phyloP scores from a whole-genome alignment of 1,140 invertebrate genomes.

The Sinonovacula constricta region DNA sequence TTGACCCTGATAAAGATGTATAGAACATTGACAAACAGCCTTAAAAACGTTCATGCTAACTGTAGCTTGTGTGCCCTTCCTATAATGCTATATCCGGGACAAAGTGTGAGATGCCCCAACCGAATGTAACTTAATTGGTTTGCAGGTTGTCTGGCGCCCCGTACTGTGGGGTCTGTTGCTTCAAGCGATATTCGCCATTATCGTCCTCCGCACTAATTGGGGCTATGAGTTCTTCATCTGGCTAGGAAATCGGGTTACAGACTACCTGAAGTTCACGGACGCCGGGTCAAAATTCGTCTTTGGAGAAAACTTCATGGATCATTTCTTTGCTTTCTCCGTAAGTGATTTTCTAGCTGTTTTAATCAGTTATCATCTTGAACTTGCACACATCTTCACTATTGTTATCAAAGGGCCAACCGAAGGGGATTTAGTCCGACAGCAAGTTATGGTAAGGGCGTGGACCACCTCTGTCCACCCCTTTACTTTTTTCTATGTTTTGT shows the following conservation, averaged over 20 bases:
- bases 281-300: constrained; percentile 91
- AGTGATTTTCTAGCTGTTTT: too few relatives aligned
- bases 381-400: too few relatives aligned
- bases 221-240: constrained; percentile 90
- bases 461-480: too few relatives aligned
- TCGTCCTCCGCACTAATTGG: constrained; percentile 90
- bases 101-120: background rate
- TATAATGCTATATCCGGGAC: background rate
- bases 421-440: too few relatives aligned
- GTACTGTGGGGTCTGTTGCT: constrained; percentile 85
- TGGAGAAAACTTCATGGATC: constrained; percentile 81
- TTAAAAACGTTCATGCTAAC: background rate
- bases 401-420: too few relatives aligned
- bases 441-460: too few relatives aligned
- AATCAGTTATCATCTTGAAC: too few relatives aligned
- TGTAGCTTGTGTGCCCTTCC: background rate
- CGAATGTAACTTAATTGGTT: background rate
- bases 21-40: background rate
- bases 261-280: constrained; percentile 88
- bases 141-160: constrained; percentile 71
- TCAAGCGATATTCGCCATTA: constrained; percentile 91
- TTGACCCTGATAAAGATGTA: background rate
- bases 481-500: too few relatives aligned
- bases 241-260: constrained; percentile 84
- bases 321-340: constrained; percentile 74